phyloP scores from a whole-genome alignment of 1,140 invertebrate species.

The Akabosia matsudoensis region DNA sequence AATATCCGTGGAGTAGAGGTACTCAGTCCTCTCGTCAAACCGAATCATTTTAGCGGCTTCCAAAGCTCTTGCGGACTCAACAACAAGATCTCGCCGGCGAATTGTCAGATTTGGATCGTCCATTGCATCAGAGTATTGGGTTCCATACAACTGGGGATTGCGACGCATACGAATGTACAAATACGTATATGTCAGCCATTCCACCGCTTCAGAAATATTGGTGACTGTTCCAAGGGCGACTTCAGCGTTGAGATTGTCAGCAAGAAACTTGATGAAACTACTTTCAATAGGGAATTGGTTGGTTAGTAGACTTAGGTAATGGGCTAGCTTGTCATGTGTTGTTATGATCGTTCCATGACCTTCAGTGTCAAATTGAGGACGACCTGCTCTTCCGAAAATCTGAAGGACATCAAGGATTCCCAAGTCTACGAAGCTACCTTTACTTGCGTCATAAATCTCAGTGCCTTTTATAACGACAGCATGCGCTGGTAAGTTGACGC shows the following conservation, averaged over 20 bases:
- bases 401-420: constrained; percentile 97
- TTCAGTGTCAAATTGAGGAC: constrained; percentile 85
- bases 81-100: constrained; percentile 73
- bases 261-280: constrained; percentile 85
- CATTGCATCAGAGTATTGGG: constrained; percentile 64
- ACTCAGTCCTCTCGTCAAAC: constrained; percentile 77
- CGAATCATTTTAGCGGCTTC: constrained; percentile 94
- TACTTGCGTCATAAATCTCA: constrained; percentile 94
- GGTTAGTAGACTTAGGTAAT: constrained; percentile 90
- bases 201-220: constrained; percentile 91
- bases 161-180: constrained; percentile 88
- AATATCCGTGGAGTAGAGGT: constrained; percentile 79
- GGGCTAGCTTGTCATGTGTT: constrained; percentile 81
- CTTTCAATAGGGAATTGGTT: constrained; percentile 98
- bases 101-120: constrained; percentile 72
- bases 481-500: constrained; percentile 97
- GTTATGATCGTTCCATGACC: constrained; percentile 97
- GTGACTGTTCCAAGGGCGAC: constrained; percentile 89
- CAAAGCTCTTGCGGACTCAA: constrained; percentile 71
- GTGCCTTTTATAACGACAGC: constrained; percentile 97
- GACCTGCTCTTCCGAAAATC: constrained; percentile 97
- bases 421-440: constrained; percentile 89
- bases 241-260: constrained; percentile 98
- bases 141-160: constrained; percentile 89
- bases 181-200: constrained; percentile 98